Evolutionary conservation across 2,113 vertebrate species (phyloP).

Genomic region (Pycnonotus jocosus): DNA sequence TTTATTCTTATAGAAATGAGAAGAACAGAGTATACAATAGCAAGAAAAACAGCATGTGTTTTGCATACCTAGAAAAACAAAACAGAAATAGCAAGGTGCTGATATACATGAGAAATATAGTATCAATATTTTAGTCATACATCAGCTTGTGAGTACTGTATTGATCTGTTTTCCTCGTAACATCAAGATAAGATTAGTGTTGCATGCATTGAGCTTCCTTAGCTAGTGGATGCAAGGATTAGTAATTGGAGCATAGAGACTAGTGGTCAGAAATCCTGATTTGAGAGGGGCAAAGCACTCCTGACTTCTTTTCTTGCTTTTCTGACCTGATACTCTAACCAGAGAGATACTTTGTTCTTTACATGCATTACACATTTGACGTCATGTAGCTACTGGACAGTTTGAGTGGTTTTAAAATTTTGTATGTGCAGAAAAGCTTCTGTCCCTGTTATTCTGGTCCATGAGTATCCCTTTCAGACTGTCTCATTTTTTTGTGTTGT

Average conservation of each 20-base stretch:
- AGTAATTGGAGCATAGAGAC: not conserved
- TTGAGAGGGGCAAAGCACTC: not conserved
- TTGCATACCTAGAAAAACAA: not conserved
- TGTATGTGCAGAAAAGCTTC: not conserved
- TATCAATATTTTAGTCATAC: conserved; percentile 3
- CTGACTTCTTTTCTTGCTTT: not conserved
- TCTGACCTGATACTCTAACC: not conserved
- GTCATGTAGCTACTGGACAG: not conserved
- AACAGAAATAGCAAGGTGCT: not conserved
- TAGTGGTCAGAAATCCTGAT: not conserved
- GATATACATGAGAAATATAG: not conserved
- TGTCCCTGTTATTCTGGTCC: not conserved
- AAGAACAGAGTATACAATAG: not conserved
- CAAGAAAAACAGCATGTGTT: not conserved
- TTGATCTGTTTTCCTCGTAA: conserved; percentile 27
- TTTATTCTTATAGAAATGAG: not conserved
- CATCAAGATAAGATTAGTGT: conserved; percentile 1
- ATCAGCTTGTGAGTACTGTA: conserved; percentile 11
- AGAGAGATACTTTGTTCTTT: not conserved
- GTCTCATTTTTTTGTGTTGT: not conserved
- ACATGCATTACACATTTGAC: not conserved
- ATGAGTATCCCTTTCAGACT: not conserved
- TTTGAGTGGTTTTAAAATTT: not conserved
- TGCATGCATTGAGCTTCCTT: not conserved
- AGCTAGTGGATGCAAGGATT: not conserved